Conservation (phyloP, 2,888 invertebrate genomes). For the Amiota communis region DNA sequence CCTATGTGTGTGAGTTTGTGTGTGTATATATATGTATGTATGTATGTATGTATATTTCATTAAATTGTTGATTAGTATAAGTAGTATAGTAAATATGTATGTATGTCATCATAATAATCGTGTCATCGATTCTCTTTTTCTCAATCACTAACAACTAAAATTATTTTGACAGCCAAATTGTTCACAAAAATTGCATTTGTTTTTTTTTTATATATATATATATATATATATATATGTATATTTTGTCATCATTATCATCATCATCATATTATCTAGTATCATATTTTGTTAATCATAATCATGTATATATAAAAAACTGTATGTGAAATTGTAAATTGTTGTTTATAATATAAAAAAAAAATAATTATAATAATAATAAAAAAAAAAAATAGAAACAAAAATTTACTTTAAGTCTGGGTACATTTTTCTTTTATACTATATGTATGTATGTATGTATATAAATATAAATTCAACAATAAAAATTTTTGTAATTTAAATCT, state of each 20-base stretch:
- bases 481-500: not conserved
- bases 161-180: constrained; percentile 65
- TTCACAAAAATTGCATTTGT: constrained; percentile 66
- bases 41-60: not conserved
- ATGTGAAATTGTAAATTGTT: constrained; percentile 1
- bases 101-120: constrained; percentile 20
- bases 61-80: no score
- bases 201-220: constrained; percentile 30
- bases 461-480: no score
- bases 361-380: not conserved
- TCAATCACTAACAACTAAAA: constrained; percentile 48
- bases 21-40: constrained; percentile 11
- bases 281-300: constrained; percentile 28
- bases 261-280: constrained; percentile 30
- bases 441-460: no score
- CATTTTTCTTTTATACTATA: not conserved
- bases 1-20: constrained; percentile 25
- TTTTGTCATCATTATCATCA: constrained; percentile 38
- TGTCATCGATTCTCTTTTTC: no score
- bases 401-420: not conserved
- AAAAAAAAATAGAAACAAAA: not conserved
- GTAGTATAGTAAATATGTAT: not conserved
- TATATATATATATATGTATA: not conserved
- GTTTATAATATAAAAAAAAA: not conserved
- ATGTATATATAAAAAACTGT: constrained; percentile 19